Percentiles rank a stretch among this genome's conserved stretches.
phyloP scores from a whole-genome alignment of 2,888 invertebrate genomes.

The Aphodius granarius region DNA sequence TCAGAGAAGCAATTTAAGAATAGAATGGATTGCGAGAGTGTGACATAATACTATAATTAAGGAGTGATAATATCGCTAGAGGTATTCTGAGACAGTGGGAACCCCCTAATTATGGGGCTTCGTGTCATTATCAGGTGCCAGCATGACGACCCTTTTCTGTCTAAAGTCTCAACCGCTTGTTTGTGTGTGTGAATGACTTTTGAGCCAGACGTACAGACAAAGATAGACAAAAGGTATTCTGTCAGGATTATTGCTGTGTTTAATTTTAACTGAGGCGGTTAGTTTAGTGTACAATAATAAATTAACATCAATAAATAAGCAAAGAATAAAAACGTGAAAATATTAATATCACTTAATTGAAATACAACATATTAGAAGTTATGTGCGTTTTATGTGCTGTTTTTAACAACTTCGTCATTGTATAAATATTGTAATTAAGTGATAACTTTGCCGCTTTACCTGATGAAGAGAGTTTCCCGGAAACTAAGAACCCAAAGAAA shows the following conservation, averaged over 20 bases:
- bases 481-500: too few relatives aligned
- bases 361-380: too few relatives aligned
- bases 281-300: too few relatives aligned
- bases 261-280: too few relatives aligned
- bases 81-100: conserved; percentile 43
- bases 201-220: background rate
- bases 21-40: conserved; percentile 39
- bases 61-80: conserved; percentile 43
- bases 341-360: too few relatives aligned
- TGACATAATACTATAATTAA: conserved; percentile 41
- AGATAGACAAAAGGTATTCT: background rate
- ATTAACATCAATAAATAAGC: background rate
- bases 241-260: background rate
- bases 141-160: conserved; percentile 35
- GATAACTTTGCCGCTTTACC: too few relatives aligned
- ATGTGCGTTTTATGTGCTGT: too few relatives aligned
- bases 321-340: background rate
- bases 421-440: too few relatives aligned
- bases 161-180: background rate
- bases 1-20: background rate
- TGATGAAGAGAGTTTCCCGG: too few relatives aligned
- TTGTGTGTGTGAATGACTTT: background rate
- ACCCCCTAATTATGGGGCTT: conserved; percentile 48
- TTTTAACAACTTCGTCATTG: too few relatives aligned
- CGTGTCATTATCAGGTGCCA: conserved; percentile 38